These are phyloP conservation scores for Erebia ligea DNA, from an alignment of 2,888 invertebrate genomes.

Conservation along the genomic window DNA sequence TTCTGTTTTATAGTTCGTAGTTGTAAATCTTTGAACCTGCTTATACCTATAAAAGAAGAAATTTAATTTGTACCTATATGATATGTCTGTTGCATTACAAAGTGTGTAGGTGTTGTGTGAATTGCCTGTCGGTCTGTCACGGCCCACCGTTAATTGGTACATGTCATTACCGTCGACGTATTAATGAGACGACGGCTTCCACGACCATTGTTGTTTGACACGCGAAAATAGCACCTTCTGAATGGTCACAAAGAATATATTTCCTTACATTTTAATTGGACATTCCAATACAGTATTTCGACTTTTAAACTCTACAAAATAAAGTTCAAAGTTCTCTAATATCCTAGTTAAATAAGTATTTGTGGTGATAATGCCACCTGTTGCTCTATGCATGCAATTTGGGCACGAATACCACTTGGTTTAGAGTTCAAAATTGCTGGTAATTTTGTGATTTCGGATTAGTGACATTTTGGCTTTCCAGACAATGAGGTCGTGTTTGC, in stretches of 20 bases:
- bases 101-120: slow-evolving; percentile 48
- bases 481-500: slow-evolving; percentile 24
- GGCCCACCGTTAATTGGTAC: slow-evolving; percentile 48
- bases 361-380: slow-evolving; percentile 17
- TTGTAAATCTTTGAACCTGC: not conserved
- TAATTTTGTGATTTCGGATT: slow-evolving; percentile 2
- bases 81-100: slow-evolving; percentile 24
- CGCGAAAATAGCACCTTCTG: slow-evolving; percentile 20
- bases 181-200: slow-evolving; percentile 44
- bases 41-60: not conserved
- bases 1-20: too few relatives aligned
- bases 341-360: slow-evolving; percentile 2
- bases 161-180: slow-evolving; percentile 48
- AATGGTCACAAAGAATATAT: slow-evolving; percentile 17
- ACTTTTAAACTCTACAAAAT: not conserved
- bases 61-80: slow-evolving; percentile 9
- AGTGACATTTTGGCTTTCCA: slow-evolving; percentile 20
- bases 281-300: not conserved
- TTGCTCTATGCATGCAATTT: not conserved
- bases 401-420: not conserved
- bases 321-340: slow-evolving; percentile 4
- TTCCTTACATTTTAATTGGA: slow-evolving; percentile 20
- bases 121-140: slow-evolving; percentile 48
- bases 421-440: not conserved
- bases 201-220: slow-evolving; percentile 24